Conservation (phyloP, 2,888 invertebrate species). For the Torymus texanus region DNA sequence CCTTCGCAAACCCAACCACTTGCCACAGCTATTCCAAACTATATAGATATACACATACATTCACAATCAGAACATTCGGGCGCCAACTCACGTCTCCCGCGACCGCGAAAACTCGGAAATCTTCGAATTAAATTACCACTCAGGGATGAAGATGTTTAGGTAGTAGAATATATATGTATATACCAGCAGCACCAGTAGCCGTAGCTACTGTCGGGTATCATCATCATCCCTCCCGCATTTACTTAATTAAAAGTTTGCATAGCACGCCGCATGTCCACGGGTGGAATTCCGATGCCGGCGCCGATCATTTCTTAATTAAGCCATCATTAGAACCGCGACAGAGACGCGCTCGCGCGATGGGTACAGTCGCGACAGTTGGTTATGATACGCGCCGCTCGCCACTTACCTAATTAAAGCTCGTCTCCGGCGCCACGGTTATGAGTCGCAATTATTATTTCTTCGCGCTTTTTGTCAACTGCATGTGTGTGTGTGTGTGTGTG, state of each 20-base stretch:
- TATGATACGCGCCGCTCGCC: neutral
- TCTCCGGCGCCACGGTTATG: neutral
- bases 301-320: conserved; percentile 48
- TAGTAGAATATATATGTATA: no score
- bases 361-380: no score
- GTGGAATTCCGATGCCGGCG: neutral
- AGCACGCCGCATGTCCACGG: neutral
- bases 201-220: no score
- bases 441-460: conserved; percentile 14
- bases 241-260: conserved; percentile 32
- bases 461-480: neutral
- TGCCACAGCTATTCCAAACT: no score
- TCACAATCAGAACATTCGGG: no score
- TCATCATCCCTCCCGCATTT: neutral
- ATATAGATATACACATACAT: no score
- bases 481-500: no score
- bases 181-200: no score
- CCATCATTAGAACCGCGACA: conserved; percentile 29
- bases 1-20: no score
- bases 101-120: neutral
- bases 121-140: conserved; percentile 15
- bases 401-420: conserved; percentile 44
- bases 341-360: no score
- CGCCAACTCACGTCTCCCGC: no score
- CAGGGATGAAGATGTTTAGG: conserved; percentile 7